Evolutionary conservation across 2,888 invertebrate species (phyloP).

Genomic region (Drosophila cracens): DNA sequence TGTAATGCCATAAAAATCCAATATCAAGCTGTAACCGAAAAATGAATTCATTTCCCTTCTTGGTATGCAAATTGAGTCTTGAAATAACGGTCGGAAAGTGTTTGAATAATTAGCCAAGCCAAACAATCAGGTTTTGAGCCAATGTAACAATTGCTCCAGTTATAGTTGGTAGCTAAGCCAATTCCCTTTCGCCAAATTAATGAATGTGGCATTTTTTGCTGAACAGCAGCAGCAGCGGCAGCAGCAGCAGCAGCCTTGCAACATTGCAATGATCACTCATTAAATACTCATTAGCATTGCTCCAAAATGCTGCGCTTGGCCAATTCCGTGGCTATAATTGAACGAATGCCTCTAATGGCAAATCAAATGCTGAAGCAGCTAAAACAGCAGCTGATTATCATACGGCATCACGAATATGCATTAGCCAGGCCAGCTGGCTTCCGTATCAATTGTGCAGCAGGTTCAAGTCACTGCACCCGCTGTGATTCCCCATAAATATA

Average conservation of each 20-base stretch:
- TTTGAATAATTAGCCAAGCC: constrained; percentile 42
- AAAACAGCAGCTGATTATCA: constrained; percentile 43
- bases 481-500: constrained; percentile 12
- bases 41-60: not conserved
- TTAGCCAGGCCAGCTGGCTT: constrained; percentile 20
- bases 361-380: constrained; percentile 38
- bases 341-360: constrained; percentile 50
- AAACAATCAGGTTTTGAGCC: constrained; percentile 16
- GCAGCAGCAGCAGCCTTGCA: not conserved
- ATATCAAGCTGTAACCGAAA: not conserved
- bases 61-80: constrained; percentile 30
- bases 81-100: constrained; percentile 19
- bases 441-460: constrained; percentile 23
- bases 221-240: not conserved
- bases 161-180: constrained; percentile 2
- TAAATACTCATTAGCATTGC: constrained; percentile 47
- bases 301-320: constrained; percentile 55
- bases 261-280: constrained; percentile 50
- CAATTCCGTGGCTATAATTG: constrained; percentile 57
- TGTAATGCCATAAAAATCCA: not conserved
- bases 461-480: constrained; percentile 56
- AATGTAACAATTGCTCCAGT: constrained; percentile 22
- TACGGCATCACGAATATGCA: constrained; percentile 56
- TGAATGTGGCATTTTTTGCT: constrained; percentile 9
- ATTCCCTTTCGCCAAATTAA: constrained; percentile 22